phyloP scores from a whole-genome alignment of 2,113 vertebrate species.

The Clarias gariepinus region DNA sequence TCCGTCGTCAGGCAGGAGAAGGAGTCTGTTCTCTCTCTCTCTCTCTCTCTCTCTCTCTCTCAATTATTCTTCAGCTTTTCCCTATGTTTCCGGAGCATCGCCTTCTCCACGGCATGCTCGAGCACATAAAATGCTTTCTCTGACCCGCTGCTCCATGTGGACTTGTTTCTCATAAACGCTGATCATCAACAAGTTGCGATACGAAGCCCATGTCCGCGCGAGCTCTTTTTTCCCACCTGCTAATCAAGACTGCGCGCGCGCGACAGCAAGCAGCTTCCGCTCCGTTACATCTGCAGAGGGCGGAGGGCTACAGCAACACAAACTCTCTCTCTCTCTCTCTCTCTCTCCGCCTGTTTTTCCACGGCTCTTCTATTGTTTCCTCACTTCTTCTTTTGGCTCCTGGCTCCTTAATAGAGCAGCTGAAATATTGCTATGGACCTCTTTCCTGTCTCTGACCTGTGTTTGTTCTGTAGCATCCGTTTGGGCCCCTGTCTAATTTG shows the following conservation, averaged over 20 bases:
- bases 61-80: constrained; percentile 19
- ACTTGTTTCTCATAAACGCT: constrained; percentile 43
- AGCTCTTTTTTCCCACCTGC: constrained; percentile 55
- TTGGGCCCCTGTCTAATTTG: background rate
- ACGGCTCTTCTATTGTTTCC: background rate
- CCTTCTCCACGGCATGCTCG: background rate
- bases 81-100: constrained; percentile 13
- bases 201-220: constrained; percentile 48
- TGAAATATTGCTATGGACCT: background rate
- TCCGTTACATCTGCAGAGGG: constrained; percentile 59
- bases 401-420: background rate
- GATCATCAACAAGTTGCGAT: constrained; percentile 79
- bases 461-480: background rate
- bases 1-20: constrained; percentile 14
- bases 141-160: constrained; percentile 17
- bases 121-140: background rate
- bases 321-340: background rate
- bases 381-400: background rate
- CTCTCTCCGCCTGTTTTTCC: background rate
- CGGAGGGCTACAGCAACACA: constrained; percentile 40
- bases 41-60: constrained; percentile 11
- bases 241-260: constrained; percentile 32
- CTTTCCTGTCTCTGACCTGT: background rate
- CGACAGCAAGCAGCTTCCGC: constrained; percentile 33
- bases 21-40: background rate